A percentile compares a stretch with the other conserved stretches of the same genome.
Evolutionary conservation across 2,888 invertebrate genomes (phyloP).

Genomic region (Chrysolina oricalcia): DNA sequence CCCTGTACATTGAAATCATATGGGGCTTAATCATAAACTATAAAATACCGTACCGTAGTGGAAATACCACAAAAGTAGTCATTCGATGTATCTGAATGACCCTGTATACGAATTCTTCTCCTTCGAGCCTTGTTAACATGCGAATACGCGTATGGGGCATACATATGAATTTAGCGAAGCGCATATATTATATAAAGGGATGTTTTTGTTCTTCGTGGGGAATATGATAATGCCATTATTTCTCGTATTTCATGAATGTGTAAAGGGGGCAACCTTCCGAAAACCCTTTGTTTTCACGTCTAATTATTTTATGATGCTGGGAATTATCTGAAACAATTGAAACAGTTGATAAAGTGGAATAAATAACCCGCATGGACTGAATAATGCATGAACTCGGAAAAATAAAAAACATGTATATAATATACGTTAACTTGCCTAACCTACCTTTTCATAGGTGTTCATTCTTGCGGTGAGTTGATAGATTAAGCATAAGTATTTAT

Average conservation of each 20-base stretch:
- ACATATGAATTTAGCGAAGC: constrained; percentile 13
- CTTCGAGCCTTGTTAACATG: constrained; percentile 40
- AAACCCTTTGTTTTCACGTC: constrained; percentile 3
- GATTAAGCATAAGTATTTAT: too few relatives aligned
- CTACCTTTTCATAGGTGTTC: too few relatives aligned
- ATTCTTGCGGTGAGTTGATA: too few relatives aligned
- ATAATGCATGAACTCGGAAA: too few relatives aligned
- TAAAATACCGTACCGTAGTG: too few relatives aligned
- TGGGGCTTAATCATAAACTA: too few relatives aligned
- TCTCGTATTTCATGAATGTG: constrained; percentile 6
- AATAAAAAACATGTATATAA: too few relatives aligned
- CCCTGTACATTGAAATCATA: too few relatives aligned
- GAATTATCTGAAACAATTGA: neutral
- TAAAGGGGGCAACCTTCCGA: neutral
- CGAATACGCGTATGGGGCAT: constrained; percentile 37
- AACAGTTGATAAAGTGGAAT: neutral
- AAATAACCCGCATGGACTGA: too few relatives aligned
- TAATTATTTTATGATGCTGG: neutral
- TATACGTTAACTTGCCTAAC: too few relatives aligned
- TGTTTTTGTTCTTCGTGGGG: constrained; percentile 19
- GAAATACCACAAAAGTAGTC: too few relatives aligned
- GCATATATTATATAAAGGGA: constrained; percentile 1
- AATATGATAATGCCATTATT: constrained; percentile 14
- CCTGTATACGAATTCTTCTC: neutral
- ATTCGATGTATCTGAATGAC: neutral